Conservation (phyloP, 2,888 invertebrate species). For the Drosophila borborema region DNA sequence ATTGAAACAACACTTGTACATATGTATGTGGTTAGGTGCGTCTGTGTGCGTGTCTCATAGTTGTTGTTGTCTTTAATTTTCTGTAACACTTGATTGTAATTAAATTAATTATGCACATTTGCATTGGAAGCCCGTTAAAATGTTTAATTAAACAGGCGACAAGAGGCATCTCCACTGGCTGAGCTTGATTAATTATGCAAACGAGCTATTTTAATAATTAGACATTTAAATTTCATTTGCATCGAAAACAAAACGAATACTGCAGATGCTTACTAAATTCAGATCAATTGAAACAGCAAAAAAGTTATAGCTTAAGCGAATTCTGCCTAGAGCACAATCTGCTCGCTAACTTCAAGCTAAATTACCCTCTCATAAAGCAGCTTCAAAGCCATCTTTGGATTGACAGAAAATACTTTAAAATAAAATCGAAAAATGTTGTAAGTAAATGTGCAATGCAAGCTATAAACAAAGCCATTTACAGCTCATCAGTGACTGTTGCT, state of each 20-base stretch:
- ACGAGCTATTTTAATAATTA: slow-evolving; percentile 41
- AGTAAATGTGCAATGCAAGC: neutral
- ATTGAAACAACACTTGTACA: slow-evolving; percentile 28
- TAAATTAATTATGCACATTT: slow-evolving; percentile 78
- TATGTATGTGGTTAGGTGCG: slow-evolving; percentile 1
- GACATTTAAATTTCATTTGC: slow-evolving; percentile 20
- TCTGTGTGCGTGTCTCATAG: slow-evolving; percentile 2
- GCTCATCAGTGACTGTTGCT: slow-evolving; percentile 10
- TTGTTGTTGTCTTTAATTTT: slow-evolving; percentile 15
- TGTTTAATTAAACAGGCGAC: slow-evolving; percentile 63
- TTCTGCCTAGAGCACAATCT: no score
- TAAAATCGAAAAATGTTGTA: neutral
- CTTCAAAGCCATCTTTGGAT: neutral
- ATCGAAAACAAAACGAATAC: neutral
- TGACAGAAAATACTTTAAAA: no score
- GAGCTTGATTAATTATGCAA: slow-evolving; percentile 50
- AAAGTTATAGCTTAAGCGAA: no score
- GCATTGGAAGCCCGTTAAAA: slow-evolving; percentile 70
- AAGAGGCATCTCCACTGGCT: slow-evolving; percentile 8
- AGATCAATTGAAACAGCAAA: no score
- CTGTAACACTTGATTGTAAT: slow-evolving; percentile 63
- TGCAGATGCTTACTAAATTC: neutral
- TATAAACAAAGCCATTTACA: slow-evolving; percentile 1
- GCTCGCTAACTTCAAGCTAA: no score
- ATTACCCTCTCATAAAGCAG: no score